Conservation (phyloP, 2,113 vertebrate genomes). For the Notiomystis cincta region DNA sequence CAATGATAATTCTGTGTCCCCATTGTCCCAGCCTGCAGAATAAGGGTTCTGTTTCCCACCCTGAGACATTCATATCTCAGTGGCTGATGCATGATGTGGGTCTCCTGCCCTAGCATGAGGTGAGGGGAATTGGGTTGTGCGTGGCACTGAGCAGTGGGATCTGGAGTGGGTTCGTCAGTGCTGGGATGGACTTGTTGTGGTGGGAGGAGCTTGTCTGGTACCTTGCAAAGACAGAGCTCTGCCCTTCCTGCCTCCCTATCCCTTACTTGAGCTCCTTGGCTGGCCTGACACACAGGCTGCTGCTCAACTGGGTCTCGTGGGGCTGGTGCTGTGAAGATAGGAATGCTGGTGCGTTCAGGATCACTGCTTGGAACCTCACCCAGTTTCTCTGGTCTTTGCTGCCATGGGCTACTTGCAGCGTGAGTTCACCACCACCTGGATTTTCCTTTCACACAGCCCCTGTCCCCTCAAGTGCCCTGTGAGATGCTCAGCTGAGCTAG, state of each 20-base stretch:
- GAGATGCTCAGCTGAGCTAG: neutral
- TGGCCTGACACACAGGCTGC: neutral
- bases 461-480: too few relatives aligned
- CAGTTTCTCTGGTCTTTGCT: neutral
- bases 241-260: neutral
- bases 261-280: neutral
- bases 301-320: neutral
- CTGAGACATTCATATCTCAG: neutral
- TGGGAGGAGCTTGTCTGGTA: neutral
- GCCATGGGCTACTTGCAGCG: rapidly evolving
- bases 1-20: neutral
- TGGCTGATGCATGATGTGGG: rapidly evolving
- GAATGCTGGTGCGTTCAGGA: neutral
- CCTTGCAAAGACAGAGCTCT: neutral
- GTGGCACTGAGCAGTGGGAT: neutral
- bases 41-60: neutral
- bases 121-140: neutral
- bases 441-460: neutral
- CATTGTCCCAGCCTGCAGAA: neutral
- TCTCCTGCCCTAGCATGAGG: neutral
- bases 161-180: neutral
- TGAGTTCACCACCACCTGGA: neutral
- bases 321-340: neutral
- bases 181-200: neutral
- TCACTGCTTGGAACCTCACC: neutral